Base-by-base conservation (phyloP, 1,140 invertebrate genomes). In the Drosophila tsacasi region DNA sequence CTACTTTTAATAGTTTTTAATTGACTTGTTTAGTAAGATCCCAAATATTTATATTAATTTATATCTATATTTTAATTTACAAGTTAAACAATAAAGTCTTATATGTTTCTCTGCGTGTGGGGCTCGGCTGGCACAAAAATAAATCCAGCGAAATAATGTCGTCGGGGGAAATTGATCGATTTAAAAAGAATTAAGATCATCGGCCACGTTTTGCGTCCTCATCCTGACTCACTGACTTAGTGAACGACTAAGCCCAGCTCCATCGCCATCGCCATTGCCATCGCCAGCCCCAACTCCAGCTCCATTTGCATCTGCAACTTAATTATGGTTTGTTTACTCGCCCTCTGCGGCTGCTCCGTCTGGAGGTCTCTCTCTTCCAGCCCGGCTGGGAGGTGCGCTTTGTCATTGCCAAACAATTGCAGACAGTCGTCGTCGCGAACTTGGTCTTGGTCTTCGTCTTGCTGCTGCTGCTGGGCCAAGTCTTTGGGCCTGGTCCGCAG, bases 161-260 rank as follows among this genome's bases (percentile, higher is more conserved):
- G 85, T 90, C 79, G 83, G 80, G 60, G 79, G 82, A 90, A 90
- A 90, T 90, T 90, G 85, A 90, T 90, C 85, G 85, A 90, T 90
- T 90, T 90, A 90, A 90, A 91, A 80, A 89, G 85, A 90, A 90
- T 90, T 90, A 90, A 90, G 85, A 90, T 90, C 86, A 90, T 90
- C 86, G 85, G 71, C 65, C 82, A 73, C 69, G 67, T 73, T 73
- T 61, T 73, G 58, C 57, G 57, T 65, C 65, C 64, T 65, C 71
- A 59, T 73, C 73, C 85, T 90, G 85, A 90, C 86, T 90, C 85
- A 90, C 81, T 90, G 85, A 90, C 85, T 90, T 85, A 90, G 85
- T 90, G 79, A 90, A 76, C 86, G 76, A 90, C 75, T 90, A 79
- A 87, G 76, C 65, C 46, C 57, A 39, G 39, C 44, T 57, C 63